A percentile compares a stretch with the other conserved stretches of the same genome.
Evolutionary conservation across 2,888 invertebrate genomes (phyloP).

Genomic region (Acanthosoma haemorrhoidale): DNA sequence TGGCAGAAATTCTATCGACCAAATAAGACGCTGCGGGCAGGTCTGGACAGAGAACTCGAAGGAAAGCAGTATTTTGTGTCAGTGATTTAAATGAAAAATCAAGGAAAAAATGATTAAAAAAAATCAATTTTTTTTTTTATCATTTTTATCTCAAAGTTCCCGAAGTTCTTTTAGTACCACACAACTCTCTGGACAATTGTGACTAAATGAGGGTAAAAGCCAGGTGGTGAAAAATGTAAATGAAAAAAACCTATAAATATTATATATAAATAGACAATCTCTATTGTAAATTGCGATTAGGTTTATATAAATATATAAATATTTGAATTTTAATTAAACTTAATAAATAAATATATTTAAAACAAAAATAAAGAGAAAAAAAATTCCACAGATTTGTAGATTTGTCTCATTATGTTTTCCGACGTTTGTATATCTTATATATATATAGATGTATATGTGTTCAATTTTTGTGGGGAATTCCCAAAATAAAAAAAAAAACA

Average conservation of each 20-base stretch:
- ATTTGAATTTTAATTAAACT: slow-evolving; percentile 22
- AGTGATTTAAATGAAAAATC: slow-evolving; percentile 13
- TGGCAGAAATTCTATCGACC: slow-evolving; percentile 22
- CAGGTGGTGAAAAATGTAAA: slow-evolving; percentile 20
- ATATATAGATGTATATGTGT: slow-evolving; percentile 27
- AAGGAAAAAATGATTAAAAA: neutral
- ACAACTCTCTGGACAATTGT: slow-evolving; percentile 12
- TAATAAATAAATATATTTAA: neutral
- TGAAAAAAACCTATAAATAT: slow-evolving; percentile 22
- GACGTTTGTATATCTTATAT: slow-evolving; percentile 28
- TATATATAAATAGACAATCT: slow-evolving; percentile 38
- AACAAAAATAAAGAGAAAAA: neutral
- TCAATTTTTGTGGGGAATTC: neutral
- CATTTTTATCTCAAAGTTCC: slow-evolving; percentile 20
- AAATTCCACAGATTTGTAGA: slow-evolving; percentile 21
- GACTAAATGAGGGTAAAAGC: slow-evolving; percentile 5
- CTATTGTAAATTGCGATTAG: slow-evolving; percentile 36
- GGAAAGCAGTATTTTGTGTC: slow-evolving; percentile 11
- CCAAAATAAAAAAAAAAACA: too few species aligned
- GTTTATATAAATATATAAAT: slow-evolving; percentile 34
- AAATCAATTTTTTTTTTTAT: neutral
- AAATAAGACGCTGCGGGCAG: slow-evolving; percentile 16
- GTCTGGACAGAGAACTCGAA: neutral
- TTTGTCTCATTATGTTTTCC: slow-evolving; percentile 25
- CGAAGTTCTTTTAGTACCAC: slow-evolving; percentile 5